Percentiles rank a stretch among this genome's conserved stretches.
Conservation (phyloP, 2,888 invertebrate genomes). For the Oxycera nigricornis region DNA sequence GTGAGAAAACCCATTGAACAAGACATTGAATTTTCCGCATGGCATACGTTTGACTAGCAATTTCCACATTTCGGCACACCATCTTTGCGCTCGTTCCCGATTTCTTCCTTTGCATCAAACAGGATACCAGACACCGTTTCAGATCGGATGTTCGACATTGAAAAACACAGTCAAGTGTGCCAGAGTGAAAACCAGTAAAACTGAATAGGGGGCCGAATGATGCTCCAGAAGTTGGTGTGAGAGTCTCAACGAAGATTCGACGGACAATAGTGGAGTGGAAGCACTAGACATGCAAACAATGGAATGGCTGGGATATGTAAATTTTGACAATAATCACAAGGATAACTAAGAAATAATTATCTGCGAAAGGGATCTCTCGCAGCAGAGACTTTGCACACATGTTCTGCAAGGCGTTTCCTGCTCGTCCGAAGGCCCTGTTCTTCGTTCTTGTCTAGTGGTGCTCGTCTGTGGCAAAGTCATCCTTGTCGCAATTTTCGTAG, state of each 20-base stretch:
- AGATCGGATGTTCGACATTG: neutral
- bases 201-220: too few species aligned
- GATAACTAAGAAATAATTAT: conserved; percentile 46
- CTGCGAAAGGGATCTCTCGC: conserved; percentile 44
- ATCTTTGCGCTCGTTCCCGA: neutral
- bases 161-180: neutral
- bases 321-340: conserved; percentile 45
- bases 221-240: too few species aligned
- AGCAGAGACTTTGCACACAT: conserved; percentile 43
- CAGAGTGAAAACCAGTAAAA: too few species aligned
- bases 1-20: neutral
- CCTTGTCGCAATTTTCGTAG: neutral
- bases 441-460: neutral
- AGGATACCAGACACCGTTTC: neutral
- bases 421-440: neutral
- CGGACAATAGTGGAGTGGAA: conserved; percentile 34
- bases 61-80: neutral
- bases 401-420: conserved; percentile 39
- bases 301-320: conserved; percentile 45
- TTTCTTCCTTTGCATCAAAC: neutral
- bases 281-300: conserved; percentile 28
- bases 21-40: neutral
- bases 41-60: neutral
- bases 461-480: neutral
- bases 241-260: neutral